Percentiles rank a stretch among this genome's conserved stretches.
Conservation (phyloP, 2,113 vertebrate species). For the Ctenomys sociabilis region DNA sequence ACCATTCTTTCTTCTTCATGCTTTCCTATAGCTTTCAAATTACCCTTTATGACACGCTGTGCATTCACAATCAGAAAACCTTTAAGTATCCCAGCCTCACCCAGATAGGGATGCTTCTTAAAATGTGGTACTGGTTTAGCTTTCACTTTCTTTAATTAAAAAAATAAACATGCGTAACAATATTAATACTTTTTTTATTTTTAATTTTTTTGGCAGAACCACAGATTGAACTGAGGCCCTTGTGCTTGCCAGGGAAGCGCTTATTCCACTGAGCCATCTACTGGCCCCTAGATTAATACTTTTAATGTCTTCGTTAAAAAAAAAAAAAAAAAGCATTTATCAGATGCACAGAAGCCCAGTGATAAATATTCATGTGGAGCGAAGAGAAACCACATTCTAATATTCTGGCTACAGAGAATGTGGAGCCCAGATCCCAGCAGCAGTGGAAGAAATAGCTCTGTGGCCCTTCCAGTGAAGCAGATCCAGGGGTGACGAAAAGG, state of each 20-base stretch:
- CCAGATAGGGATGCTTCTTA: neutral
- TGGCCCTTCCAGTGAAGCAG: neutral
- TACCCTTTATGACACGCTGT: neutral
- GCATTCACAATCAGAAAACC: neutral
- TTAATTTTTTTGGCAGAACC: no score
- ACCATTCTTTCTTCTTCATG: neutral
- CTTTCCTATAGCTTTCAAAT: slow-evolving; percentile 7
- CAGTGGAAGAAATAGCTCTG: neutral
- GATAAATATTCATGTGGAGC: neutral
- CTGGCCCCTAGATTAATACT: no score
- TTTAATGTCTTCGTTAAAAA: neutral
- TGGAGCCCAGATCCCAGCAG: neutral
- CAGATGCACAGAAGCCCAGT: neutral
- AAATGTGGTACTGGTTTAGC: neutral
- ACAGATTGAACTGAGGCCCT: no score
- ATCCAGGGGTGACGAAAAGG: neutral
- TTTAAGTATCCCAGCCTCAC: neutral
- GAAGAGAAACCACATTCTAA: neutral
- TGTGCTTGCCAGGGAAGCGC: no score
- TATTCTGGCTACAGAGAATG: neutral
- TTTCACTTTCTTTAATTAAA: slow-evolving; percentile 21
- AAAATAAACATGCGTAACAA: no score
- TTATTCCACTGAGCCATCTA: no score
- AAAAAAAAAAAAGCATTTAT: neutral
- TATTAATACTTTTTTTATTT: no score